Evolutionary conservation across 2,797 vertebrate genomes (phyloP).

Genomic region (Leucoraja ocellata): DNA sequence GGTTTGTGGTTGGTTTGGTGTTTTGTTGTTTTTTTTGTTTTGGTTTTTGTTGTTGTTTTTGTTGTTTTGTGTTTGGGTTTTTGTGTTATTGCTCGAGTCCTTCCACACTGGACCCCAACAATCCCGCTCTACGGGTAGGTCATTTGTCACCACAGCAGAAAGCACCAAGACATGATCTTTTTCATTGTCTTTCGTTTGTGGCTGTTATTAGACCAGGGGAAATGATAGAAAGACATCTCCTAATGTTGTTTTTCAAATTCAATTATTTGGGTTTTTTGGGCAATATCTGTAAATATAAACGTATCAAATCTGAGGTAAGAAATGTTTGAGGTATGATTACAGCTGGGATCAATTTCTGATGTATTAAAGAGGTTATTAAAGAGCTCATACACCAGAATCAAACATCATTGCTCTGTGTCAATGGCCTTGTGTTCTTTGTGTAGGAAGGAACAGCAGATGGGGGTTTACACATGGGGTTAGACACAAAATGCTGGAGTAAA

Average conservation of each 20-base stretch:
- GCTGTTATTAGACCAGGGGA: neutral
- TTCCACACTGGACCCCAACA: slow-evolving; percentile 79
- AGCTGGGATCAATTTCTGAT: neutral
- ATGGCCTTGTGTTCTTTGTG: no score
- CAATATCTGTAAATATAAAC: no score
- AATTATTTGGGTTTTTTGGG: neutral
- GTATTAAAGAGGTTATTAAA: neutral
- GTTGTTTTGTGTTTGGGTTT: no score
- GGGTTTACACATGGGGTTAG: no score
- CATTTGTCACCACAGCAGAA: neutral
- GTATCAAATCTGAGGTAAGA: neutral
- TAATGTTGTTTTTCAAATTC: neutral
- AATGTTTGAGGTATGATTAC: neutral
- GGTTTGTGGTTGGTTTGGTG: no score
- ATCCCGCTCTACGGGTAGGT: slow-evolving; percentile 73
- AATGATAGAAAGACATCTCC: neutral
- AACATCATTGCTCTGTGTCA: no score
- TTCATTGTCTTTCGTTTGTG: neutral
- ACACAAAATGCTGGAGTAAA: no score
- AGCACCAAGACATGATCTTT: neutral
- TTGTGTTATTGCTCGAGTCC: slow-evolving; percentile 70
- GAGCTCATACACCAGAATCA: neutral
- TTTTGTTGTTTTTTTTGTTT: no score
- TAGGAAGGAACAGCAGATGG: no score
- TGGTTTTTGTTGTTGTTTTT: no score